A percentile compares a stretch with the other conserved stretches of the same genome.
Evolutionary conservation across 2,888 invertebrate species (phyloP).

Genomic region (Acrocyrtus sp.): DNA sequence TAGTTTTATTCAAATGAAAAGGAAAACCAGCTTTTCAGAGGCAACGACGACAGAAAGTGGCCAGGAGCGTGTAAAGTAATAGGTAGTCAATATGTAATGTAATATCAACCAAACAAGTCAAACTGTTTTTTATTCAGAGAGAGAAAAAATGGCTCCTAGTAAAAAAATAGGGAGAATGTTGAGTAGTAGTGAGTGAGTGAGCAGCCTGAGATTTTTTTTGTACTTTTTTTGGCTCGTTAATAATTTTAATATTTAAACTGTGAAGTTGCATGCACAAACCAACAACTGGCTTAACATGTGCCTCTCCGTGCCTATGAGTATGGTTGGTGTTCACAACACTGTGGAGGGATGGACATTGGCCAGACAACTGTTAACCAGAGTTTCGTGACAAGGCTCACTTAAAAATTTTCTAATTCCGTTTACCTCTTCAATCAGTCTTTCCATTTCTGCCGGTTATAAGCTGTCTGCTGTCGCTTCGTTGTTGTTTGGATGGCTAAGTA

Average conservation of each 20-base stretch:
- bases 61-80: no score
- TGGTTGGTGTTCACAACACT: no score
- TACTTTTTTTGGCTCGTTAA: no score
- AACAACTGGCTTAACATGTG: no score
- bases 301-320: no score
- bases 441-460: neutral
- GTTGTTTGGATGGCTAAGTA: neutral
- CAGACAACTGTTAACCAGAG: conserved; percentile 32
- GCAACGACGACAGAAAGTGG: conserved; percentile 29
- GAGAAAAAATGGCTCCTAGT: conserved; percentile 17
- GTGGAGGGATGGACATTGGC: no score
- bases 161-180: no score
- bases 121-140: conserved; percentile 18
- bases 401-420: no score
- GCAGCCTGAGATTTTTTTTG: no score
- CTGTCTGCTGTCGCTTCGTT: neutral
- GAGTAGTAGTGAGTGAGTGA: no score
- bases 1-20: conserved; percentile 24
- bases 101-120: conserved; percentile 34
- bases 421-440: conserved; percentile 27
- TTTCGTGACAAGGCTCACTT: conserved; percentile 49
- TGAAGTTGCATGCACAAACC: no score
- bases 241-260: no score
- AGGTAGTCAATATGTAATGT: neutral
- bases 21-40: conserved; percentile 13